These are phyloP conservation scores for Eupeodes corollae DNA, from an alignment of 1,140 invertebrate species.

Conservation along the genomic window DNA sequence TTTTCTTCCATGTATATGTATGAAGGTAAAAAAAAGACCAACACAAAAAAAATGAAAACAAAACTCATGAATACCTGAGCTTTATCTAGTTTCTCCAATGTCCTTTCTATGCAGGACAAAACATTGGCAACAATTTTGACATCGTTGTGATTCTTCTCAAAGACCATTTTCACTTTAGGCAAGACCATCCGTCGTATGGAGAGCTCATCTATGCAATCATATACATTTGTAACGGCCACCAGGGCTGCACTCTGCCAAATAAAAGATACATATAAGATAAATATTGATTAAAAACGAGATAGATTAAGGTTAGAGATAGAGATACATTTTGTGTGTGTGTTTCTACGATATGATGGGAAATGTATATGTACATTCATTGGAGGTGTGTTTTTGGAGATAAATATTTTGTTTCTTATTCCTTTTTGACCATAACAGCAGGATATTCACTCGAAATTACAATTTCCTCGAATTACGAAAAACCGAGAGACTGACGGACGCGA, in stretches of 20 bases:
- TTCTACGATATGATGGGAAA: no score
- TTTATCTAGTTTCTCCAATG: slow-evolving; percentile 73
- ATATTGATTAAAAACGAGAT: background rate
- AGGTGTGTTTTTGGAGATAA: no score
- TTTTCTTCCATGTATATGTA: background rate
- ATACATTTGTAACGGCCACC: slow-evolving; percentile 74
- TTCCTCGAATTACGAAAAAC: no score
- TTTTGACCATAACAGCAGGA: no score
- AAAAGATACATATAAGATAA: background rate
- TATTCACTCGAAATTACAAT: no score
- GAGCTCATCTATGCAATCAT: slow-evolving; percentile 73
- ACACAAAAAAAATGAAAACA: slow-evolving; percentile 3
- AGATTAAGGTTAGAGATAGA: no score
- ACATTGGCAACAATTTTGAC: slow-evolving; percentile 66
- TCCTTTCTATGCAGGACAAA: slow-evolving; percentile 63
- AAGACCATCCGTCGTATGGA: slow-evolving; percentile 72
- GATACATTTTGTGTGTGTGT: no score
- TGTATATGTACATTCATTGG: no score
- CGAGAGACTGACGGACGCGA: no score
- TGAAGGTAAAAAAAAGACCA: background rate
- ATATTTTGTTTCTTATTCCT: no score
- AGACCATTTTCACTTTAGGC: slow-evolving; percentile 76
- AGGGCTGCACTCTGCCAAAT: slow-evolving; percentile 68
- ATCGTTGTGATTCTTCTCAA: slow-evolving; percentile 73
- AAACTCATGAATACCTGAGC: slow-evolving; percentile 42